phyloP scores from a whole-genome alignment of 2,888 invertebrate genomes.

The Notodonta ziczac region DNA sequence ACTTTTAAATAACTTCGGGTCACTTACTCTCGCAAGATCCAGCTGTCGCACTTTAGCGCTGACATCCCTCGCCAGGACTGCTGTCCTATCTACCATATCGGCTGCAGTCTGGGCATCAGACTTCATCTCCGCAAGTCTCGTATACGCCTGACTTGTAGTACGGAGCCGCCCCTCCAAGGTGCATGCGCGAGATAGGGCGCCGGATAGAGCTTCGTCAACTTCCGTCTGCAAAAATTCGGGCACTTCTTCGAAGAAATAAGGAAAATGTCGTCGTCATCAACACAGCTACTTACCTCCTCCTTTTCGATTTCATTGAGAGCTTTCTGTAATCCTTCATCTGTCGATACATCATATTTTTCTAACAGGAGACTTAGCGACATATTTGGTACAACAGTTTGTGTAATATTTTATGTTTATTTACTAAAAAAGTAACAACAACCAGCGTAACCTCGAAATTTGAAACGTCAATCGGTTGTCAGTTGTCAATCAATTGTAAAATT shows the following conservation, averaged over 20 bases:
- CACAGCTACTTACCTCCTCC: conserved; percentile 78
- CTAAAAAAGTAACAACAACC: conserved; percentile 13
- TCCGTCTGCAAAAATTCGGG: conserved; percentile 81
- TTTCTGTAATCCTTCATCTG: conserved; percentile 83
- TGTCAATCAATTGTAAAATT: too few relatives aligned
- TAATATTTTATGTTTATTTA: conserved; percentile 22
- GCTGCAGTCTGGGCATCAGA: conserved; percentile 92
- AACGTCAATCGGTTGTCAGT: too few relatives aligned
- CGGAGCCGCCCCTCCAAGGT: conserved; percentile 92
- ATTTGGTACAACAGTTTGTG: conserved; percentile 2
- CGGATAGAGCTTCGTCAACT: conserved; percentile 88
- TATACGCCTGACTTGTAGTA: conserved; percentile 91
- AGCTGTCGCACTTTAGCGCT: conserved; percentile 97
- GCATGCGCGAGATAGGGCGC: conserved; percentile 89
- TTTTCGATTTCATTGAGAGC: conserved; percentile 83
- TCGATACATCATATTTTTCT: conserved; percentile 79
- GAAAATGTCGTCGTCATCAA: conserved; percentile 34
- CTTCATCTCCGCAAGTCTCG: conserved; percentile 91
- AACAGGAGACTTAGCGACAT: conserved; percentile 70
- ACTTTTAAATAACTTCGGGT: neutral
- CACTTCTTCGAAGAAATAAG: conserved; percentile 9
- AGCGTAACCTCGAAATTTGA: conserved; percentile 5
- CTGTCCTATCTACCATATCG: conserved; percentile 94
- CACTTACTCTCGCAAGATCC: conserved; percentile 93
- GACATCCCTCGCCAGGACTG: conserved; percentile 95